Evolutionary conservation across 1,140 invertebrate species (phyloP), one percentile per base, ranked within the genome.

Genomic region (Metopolophium dirhodum): DNA sequence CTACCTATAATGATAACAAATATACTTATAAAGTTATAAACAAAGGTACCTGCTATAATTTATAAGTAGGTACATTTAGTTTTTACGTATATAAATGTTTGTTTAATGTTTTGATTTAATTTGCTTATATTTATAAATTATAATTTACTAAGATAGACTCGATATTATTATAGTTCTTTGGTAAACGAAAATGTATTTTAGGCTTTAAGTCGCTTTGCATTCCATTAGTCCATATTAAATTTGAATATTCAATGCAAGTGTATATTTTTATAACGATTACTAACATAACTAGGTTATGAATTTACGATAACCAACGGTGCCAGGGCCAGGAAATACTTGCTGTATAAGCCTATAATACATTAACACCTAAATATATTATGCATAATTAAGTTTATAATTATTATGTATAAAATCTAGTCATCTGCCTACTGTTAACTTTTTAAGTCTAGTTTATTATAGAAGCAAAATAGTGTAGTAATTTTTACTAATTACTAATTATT

Each of bases 251-350:
- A 14, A 22, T 90, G 51, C 7, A 7, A 35, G 51, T 57, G 51
- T 90, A 90, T 90, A 90, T 90, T 90, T 90, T 90, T 90, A 90
- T 61, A 90, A 57, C 88, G 23, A 41, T 61, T 90, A 90, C 54
- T 57, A 89, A 89, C 87, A 41, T 41, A 89, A 89, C 87, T 89
- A 54, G 88, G 88, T 61, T 90, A 61, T 20, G 41, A 14, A 26
- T 54, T 54, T 54, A 86, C 20, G 9, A 54, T 88, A 88, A 30
- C 7, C 54, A 90, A 61, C 37, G 11, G 2, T 90, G 51, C 30
- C 35, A 54, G 49, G 9, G 22, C 87, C 49, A 89, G 49, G 54
- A 88, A 51, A 35, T 51, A 88, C 20, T 89, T 54, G n/a, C 35
- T 54, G 20, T 54, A 51, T 51, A 54, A 49, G 45, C 45, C 85